Base-by-base conservation (phyloP, 2,888 invertebrate species). In the Leptarthrus brevirostris region DNA sequence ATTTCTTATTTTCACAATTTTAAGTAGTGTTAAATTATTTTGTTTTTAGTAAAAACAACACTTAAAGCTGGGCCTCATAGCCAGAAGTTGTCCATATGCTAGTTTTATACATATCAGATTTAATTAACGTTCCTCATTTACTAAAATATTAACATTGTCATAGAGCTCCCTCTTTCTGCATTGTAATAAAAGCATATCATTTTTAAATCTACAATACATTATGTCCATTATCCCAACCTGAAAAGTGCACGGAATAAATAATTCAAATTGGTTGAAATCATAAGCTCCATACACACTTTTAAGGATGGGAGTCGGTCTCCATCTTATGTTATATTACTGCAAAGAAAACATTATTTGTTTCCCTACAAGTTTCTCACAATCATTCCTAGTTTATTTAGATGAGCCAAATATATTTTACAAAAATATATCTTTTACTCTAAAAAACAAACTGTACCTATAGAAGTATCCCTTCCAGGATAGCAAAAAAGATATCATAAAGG, bases 31-130 rank as follows among this genome's bases (percentile, higher is more conserved):
- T 54, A 53, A 36, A 16, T 58, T n/a, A 58, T 24, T 5, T 58
- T 56, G 10, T 5, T n/a, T 72, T 40, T 70, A 58, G 54, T 70
- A 70, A 54, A 74, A 56, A 70, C 44, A 70, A 74, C 74, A 74
- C 70, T 70, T 70, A 74, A 74, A 74, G 74, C 74, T 74, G 74
- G 24, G 24, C 34, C n/a, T 52, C 70, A 22, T 54, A 56, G 72
- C 54, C 40, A 53, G 44, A 20, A 71, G 24, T 16, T 54, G n/a
- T 22, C 30, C n/a, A 26, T 26, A 26, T 26, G 6, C 30, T 58
- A 26, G 6, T 64, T 64, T 5, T 3, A 34, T 53, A 22, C 22
- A 22, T 53, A n/a, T 22, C 4, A 12, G 6, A 10, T 36, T 22
- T 3, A 16, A 10, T 36, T 61, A 36, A 40, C 40, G n/a, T 61